phyloP scores from a whole-genome alignment of 1,140 invertebrate genomes.

The Nasonia longicornis region DNA sequence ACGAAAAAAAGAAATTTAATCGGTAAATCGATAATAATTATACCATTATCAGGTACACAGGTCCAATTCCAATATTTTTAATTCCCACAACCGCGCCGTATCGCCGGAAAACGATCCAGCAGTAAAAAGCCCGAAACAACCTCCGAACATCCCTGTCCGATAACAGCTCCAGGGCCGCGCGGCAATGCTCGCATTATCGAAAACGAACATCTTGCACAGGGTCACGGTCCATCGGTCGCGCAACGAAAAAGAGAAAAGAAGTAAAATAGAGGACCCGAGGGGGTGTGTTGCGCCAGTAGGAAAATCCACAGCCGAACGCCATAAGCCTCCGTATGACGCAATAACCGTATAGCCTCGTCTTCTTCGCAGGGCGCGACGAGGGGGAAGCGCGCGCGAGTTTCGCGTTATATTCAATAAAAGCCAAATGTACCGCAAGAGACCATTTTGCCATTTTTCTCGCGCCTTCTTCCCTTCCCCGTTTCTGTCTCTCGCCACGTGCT shows the following conservation, averaged over 20 bases:
- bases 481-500: background rate
- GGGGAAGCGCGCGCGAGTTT: slow-evolving; percentile 40
- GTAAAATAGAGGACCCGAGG: slow-evolving; percentile 30
- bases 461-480: background rate
- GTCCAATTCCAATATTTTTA: background rate
- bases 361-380: background rate
- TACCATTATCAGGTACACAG: too few species aligned
- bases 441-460: slow-evolving; percentile 20
- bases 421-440: slow-evolving; percentile 62
- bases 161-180: background rate
- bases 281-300: background rate
- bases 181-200: slow-evolving; percentile 21
- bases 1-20: too few species aligned
- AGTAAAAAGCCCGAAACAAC: background rate
- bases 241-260: slow-evolving; percentile 6
- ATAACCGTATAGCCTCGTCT: slow-evolving; percentile 53
- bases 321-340: slow-evolving; percentile 54
- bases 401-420: slow-evolving; percentile 62
- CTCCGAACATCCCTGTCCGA: background rate
- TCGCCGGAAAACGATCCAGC: background rate
- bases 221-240: background rate
- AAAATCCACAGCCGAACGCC: slow-evolving; percentile 44
- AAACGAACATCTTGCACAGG: slow-evolving; percentile 18
- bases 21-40: too few species aligned
- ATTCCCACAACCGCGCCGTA: background rate